phyloP scores from a whole-genome alignment of 2,888 invertebrate species.

The Trissonchulus sp. region DNA sequence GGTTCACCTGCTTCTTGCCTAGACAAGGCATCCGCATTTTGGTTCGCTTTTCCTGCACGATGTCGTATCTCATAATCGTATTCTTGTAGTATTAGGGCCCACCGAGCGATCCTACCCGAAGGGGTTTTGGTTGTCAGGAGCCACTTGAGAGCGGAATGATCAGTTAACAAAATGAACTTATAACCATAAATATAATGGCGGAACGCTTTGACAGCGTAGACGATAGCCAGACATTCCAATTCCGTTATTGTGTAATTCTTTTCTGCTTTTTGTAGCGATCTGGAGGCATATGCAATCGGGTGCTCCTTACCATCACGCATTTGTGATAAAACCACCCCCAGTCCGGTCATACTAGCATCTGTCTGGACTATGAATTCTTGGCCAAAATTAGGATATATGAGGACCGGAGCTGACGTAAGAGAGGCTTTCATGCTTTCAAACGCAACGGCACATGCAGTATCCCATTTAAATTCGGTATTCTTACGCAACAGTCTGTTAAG shows the following conservation, averaged over 20 bases:
- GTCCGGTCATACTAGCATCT: background rate
- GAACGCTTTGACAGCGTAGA: background rate
- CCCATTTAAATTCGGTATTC: background rate
- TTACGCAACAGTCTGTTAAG: slow-evolving; percentile 5
- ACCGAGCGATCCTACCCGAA: no score
- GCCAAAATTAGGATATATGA: slow-evolving; percentile 5
- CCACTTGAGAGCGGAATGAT: no score
- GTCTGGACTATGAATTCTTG: background rate
- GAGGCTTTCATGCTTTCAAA: background rate
- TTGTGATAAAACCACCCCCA: slow-evolving; percentile 9
- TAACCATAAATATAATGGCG: background rate
- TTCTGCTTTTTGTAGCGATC: no score
- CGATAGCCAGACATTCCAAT: no score
- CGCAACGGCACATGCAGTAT: background rate
- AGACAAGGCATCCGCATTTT: no score
- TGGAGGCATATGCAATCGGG: background rate
- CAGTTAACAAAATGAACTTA: background rate
- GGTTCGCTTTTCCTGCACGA: no score
- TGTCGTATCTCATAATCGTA: no score
- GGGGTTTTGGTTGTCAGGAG: no score
- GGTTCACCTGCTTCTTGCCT: no score
- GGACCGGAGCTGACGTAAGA: background rate
- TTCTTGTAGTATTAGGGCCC: no score
- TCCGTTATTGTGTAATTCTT: no score
- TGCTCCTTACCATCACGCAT: background rate